Conservation (phyloP, 2,113 vertebrate species). For the Tachysurus vachellii region DNA sequence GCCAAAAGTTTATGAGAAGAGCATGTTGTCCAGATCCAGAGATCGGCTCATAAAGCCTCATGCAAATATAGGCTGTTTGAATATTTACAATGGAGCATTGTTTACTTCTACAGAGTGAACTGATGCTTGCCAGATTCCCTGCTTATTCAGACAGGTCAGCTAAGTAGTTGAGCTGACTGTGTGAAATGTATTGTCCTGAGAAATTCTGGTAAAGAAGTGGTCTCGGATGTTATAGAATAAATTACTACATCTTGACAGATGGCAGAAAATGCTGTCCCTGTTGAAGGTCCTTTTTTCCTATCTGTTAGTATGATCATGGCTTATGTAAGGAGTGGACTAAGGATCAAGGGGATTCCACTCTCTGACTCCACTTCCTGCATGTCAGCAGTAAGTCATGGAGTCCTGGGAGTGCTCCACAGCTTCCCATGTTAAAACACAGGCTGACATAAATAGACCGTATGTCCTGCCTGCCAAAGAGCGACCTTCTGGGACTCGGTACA, state of each 20-base stretch:
- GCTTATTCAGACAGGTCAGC: background rate
- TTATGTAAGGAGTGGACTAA: background rate
- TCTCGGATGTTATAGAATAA: background rate
- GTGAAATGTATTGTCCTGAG: background rate
- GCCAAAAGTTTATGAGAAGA: constrained; percentile 17
- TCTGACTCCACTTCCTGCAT: constrained; percentile 32
- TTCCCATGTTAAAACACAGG: constrained; percentile 8
- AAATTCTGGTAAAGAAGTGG: too few relatives aligned
- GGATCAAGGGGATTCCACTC: constrained; percentile 6
- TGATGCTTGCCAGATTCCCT: background rate
- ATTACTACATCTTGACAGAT: background rate
- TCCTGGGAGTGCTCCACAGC: constrained; percentile 10
- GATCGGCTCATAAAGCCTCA: background rate
- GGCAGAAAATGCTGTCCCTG: background rate
- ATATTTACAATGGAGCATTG: background rate
- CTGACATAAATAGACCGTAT: constrained; percentile 13
- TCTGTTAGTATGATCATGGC: background rate
- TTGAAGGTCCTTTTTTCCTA: background rate
- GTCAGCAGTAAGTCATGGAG: constrained; percentile 44
- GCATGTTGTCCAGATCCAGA: constrained; percentile 1
- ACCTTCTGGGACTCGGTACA: background rate
- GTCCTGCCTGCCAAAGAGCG: background rate
- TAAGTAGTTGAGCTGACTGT: background rate
- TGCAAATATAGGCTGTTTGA: background rate
- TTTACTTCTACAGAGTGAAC: background rate